A percentile compares a stretch with the other conserved stretches of the same genome.
These are phyloP conservation scores for Platycercus adscitus DNA, from an alignment of 2,113 vertebrate species.

Conservation along the genomic window DNA sequence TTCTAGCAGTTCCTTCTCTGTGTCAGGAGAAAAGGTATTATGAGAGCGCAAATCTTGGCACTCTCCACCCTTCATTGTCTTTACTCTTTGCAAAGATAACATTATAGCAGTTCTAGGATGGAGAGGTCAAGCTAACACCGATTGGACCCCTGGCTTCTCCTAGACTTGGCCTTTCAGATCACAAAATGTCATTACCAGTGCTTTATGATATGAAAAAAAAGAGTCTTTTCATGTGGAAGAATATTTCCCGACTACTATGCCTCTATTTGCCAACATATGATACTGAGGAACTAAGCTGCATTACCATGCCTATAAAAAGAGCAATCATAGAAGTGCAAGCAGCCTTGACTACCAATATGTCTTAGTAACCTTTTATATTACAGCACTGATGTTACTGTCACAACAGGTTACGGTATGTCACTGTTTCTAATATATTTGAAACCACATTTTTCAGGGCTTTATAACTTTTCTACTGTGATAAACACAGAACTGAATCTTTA, in stretches of 20 bases:
- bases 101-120: not conserved
- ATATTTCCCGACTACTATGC: not conserved
- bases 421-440: slow-evolving; percentile 30
- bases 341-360: slow-evolving; percentile 26
- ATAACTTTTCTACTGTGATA: slow-evolving; percentile 38
- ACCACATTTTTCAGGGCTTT: slow-evolving; percentile 43
- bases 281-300: not conserved
- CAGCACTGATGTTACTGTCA: slow-evolving; percentile 28
- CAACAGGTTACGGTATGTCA: slow-evolving; percentile 44
- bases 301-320: slow-evolving; percentile 15
- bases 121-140: not conserved
- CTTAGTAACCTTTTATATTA: slow-evolving; percentile 34
- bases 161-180: not conserved
- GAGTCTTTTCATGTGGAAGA: not conserved
- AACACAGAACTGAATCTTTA: slow-evolving; percentile 39
- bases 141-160: not conserved
- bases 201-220: not conserved
- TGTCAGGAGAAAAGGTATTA: not conserved
- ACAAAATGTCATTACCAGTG: not conserved
- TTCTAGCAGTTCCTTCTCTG: not conserved
- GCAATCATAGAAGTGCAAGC: slow-evolving; percentile 7
- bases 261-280: not conserved
- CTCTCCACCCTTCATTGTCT: not conserved
- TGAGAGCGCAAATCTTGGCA: not conserved
- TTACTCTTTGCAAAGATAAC: not conserved